phyloP scores from a whole-genome alignment of 2,888 invertebrate species.

The Euphydryas editha region DNA sequence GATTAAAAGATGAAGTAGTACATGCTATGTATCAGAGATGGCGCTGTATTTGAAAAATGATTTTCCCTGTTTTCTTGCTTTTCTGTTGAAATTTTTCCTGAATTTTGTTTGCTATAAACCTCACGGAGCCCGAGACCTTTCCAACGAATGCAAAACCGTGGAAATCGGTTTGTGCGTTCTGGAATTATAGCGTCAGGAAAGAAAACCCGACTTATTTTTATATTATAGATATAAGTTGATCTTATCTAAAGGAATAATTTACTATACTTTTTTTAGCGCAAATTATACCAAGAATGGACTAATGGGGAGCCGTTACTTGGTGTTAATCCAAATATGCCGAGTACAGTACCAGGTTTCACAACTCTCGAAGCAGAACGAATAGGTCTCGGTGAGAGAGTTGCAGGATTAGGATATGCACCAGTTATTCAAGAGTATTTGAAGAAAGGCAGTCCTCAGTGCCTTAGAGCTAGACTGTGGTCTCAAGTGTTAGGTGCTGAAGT shows the following conservation, averaged over 20 bases:
- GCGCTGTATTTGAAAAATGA: too few species aligned
- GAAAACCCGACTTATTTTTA: too few species aligned
- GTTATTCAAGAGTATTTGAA: conserved; percentile 95
- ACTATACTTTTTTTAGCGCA: conserved; percentile 80
- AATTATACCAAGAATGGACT: conserved; percentile 88
- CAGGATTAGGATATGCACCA: conserved; percentile 91
- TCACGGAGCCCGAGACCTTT: too few species aligned
- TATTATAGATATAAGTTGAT: neutral
- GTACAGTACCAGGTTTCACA: conserved; percentile 79
- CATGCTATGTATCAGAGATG: too few species aligned
- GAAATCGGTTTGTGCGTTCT: too few species aligned
- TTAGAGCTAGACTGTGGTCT: conserved; percentile 93
- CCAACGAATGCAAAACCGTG: too few species aligned
- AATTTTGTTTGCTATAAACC: too few species aligned
- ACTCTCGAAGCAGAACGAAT: conserved; percentile 88
- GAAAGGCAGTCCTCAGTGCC: conserved; percentile 90
- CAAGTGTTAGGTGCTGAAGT: conserved; percentile 92
- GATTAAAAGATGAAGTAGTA: too few species aligned
- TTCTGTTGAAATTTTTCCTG: too few species aligned
- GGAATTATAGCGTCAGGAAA: too few species aligned
- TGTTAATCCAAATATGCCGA: conserved; percentile 85
- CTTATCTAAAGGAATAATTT: neutral
- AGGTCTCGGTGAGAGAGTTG: conserved; percentile 89
- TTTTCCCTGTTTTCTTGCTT: too few species aligned
- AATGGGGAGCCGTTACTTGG: conserved; percentile 91